A percentile compares a stretch with the other conserved stretches of the same genome.
Conservation (phyloP, 23 tunicate species). For the Ciona savignyi region DNA sequence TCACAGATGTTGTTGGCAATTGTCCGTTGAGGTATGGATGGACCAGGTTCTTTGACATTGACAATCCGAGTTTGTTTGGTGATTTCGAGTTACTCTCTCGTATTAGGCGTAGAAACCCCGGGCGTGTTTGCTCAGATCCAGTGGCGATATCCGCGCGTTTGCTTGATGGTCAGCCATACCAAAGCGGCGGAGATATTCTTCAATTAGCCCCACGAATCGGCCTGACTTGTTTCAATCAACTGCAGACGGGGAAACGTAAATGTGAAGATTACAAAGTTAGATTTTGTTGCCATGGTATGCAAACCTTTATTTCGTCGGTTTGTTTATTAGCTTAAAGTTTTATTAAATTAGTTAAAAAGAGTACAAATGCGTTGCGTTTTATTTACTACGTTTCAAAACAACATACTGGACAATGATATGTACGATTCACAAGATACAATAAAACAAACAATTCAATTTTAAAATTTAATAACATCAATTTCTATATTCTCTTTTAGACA, state of each 20-base stretch:
- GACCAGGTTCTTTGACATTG: background rate
- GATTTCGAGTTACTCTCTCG: background rate
- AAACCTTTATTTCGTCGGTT: too few species aligned
- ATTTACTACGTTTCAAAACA: too few species aligned
- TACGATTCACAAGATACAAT: too few species aligned
- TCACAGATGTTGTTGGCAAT: background rate
- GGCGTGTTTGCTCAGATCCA: background rate
- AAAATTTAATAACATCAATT: too few species aligned
- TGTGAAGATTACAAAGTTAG: constrained; percentile 59
- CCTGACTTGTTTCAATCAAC: constrained; percentile 26
- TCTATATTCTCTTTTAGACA: background rate
- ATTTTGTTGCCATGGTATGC: constrained; percentile 54
- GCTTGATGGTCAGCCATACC: background rate
- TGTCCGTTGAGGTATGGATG: background rate
- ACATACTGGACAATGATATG: too few species aligned
- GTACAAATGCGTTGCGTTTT: background rate
- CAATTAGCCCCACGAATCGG: constrained; percentile 24
- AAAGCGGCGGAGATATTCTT: background rate
- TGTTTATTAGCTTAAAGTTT: too few species aligned
- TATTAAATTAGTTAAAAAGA: too few species aligned
- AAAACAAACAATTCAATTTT: too few species aligned
- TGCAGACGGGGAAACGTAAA: constrained; percentile 9
- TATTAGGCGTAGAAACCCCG: background rate
- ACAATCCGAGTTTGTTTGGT: background rate
- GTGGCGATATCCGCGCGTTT: background rate